Evolutionary conservation across 2,113 vertebrate genomes (phyloP).

Genomic region (Micronycteris hirsuta): DNA sequence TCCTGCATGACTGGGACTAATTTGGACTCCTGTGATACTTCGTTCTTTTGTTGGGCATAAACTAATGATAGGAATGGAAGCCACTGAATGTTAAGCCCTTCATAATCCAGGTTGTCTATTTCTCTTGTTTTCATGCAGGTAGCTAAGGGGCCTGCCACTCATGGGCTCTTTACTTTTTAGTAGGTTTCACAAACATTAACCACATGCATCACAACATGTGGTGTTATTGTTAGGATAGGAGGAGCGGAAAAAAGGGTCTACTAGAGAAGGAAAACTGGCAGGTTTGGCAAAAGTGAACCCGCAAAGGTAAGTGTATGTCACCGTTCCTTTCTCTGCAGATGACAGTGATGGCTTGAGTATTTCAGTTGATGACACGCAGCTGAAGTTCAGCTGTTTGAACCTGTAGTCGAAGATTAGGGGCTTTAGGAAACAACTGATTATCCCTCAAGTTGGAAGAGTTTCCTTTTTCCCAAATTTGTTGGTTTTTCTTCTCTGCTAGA

Average conservation of each 20-base stretch:
- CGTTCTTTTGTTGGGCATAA: not conserved
- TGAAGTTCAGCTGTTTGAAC: constrained; percentile 16
- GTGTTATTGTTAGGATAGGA: constrained; percentile 17
- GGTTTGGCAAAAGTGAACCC: not conserved
- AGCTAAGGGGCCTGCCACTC: not conserved
- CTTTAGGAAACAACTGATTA: constrained; percentile 3
- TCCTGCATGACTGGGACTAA: not conserved
- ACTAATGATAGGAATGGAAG: not conserved
- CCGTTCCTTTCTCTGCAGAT: not conserved
- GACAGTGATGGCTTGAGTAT: not conserved
- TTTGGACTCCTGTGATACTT: not conserved
- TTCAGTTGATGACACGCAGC: not conserved
- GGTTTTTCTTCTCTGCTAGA: constrained; percentile 13
- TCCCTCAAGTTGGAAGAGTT: not conserved
- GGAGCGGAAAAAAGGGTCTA: not conserved
- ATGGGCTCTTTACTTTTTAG: not conserved
- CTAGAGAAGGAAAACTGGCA: not conserved
- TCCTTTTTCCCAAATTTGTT: constrained; percentile 29
- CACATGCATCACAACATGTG: not conserved
- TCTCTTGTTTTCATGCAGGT: constrained; percentile 18
- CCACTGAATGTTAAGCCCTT: not conserved
- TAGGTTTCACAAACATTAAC: constrained; percentile 5
- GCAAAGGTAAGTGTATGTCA: not conserved
- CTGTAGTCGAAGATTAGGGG: not conserved
- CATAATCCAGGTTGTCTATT: not conserved